A percentile compares a stretch with the other conserved stretches of the same genome.
Evolutionary conservation across 2,888 invertebrate genomes (phyloP).

Genomic region (Trichogramma dendrolimi): DNA sequence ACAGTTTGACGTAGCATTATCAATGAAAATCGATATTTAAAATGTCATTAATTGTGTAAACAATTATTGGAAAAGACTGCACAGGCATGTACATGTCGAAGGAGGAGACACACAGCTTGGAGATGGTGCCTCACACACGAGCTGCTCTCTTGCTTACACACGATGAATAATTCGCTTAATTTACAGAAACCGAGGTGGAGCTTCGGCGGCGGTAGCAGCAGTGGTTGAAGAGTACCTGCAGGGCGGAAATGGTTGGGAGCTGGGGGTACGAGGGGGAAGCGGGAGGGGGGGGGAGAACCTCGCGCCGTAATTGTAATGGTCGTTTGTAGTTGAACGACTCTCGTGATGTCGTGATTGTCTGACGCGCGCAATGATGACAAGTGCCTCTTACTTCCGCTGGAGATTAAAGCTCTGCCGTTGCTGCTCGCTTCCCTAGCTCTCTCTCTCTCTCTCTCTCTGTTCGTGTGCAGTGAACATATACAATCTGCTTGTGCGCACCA

Average conservation of each 20-base stretch:
- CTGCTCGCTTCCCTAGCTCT: background rate
- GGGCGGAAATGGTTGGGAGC: background rate
- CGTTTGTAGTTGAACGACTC: constrained; percentile 50
- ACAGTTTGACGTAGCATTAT: no score
- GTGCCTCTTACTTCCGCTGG: constrained; percentile 37
- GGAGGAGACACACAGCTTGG: no score
- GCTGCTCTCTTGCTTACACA: no score
- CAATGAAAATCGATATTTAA: no score
- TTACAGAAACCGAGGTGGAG: constrained; percentile 30
- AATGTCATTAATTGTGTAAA: no score
- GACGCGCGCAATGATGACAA: constrained; percentile 30
- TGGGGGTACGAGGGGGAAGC: constrained; percentile 5
- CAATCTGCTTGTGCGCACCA: no score
- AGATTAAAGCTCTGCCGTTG: constrained; percentile 29
- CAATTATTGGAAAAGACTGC: no score
- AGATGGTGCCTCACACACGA: no score
- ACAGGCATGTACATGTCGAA: no score
- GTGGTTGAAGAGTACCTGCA: constrained; percentile 19
- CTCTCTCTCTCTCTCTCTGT: background rate
- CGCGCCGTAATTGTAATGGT: constrained; percentile 47
- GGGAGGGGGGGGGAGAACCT: constrained; percentile 3
- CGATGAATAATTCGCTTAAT: constrained; percentile 29
- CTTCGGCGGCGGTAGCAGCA: constrained; percentile 13
- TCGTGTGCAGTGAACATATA: background rate
- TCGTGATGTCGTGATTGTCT: constrained; percentile 40